Percentiles rank a stretch among this genome's conserved stretches.
These are phyloP conservation scores for Gastracanthus pulcherrimus DNA, from an alignment of 2,888 invertebrate genomes.

Conservation along the genomic window DNA sequence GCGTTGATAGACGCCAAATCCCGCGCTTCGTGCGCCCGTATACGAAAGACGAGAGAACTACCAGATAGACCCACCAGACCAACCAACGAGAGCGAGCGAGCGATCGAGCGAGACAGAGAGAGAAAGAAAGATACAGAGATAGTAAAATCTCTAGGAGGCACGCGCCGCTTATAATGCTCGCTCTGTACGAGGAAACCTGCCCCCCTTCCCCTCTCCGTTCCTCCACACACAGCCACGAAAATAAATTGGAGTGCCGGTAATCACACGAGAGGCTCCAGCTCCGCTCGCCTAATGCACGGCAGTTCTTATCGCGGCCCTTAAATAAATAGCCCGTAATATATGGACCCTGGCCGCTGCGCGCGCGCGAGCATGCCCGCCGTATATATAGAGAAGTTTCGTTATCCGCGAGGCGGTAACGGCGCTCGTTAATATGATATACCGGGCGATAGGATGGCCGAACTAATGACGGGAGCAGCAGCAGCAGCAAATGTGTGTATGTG, in stretches of 20 bases:
- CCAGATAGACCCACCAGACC: not conserved
- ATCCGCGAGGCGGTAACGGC: slow-evolving; percentile 64
- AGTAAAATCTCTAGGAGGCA: slow-evolving; percentile 46
- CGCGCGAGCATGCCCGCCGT: slow-evolving; percentile 20
- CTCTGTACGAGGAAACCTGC: not conserved
- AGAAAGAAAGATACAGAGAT: not conserved
- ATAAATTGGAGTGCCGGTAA: slow-evolving; percentile 62
- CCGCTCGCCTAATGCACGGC: slow-evolving; percentile 58
- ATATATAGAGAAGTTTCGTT: slow-evolving; percentile 56
- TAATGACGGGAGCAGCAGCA: slow-evolving; percentile 61
- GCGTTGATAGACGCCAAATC: not conserved
- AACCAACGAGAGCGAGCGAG: not conserved
- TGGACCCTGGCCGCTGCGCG: slow-evolving; percentile 39
- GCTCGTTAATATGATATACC: slow-evolving; percentile 67
- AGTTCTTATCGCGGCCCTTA: slow-evolving; percentile 63
- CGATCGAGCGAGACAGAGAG: not conserved
- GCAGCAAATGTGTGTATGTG: slow-evolving; percentile 7
- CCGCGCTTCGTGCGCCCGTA: not conserved
- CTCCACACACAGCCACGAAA: slow-evolving; percentile 54
- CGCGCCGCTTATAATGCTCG: slow-evolving; percentile 43
- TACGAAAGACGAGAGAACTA: too few relatives aligned
- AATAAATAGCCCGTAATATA: slow-evolving; percentile 63
- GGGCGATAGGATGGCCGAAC: slow-evolving; percentile 62
- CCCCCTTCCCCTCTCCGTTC: too few relatives aligned
- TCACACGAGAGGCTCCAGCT: slow-evolving; percentile 57